These are phyloP conservation scores for Leucophenga montana DNA, from an alignment of 2,888 invertebrate genomes.

Conservation along the genomic window DNA sequence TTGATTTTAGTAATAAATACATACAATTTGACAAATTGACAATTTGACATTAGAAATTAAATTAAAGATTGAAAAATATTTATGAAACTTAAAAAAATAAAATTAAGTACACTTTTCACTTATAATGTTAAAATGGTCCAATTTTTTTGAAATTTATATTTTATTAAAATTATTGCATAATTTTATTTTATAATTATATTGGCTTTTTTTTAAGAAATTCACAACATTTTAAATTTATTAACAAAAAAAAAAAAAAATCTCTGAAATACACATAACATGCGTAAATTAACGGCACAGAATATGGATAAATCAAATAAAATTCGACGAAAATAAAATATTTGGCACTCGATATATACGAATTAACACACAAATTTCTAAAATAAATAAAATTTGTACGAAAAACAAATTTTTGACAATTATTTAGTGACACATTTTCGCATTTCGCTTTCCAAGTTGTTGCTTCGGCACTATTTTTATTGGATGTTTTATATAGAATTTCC, in stretches of 20 bases:
- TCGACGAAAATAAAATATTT: constrained; percentile 41
- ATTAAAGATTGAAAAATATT: no score
- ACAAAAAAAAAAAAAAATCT: background rate
- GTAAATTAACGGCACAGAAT: constrained; percentile 16
- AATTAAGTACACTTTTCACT: background rate
- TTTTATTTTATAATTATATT: background rate
- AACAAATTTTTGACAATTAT: background rate
- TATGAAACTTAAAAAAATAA: no score
- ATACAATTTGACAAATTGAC: background rate
- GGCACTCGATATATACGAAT: constrained; percentile 11
- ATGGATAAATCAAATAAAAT: constrained; percentile 43
- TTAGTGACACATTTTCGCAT: background rate
- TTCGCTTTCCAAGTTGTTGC: constrained; percentile 19
- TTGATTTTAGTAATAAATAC: background rate
- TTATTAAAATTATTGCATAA: background rate
- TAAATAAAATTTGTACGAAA: background rate
- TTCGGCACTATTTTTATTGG: constrained; percentile 8
- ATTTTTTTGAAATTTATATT: background rate
- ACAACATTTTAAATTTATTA: background rate
- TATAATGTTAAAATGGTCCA: background rate
- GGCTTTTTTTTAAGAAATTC: no score
- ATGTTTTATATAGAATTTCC: background rate
- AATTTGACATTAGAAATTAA: background rate
- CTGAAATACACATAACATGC: background rate
- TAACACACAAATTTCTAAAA: constrained; percentile 7